Base-by-base conservation (phyloP, 1,140 invertebrate genomes). In the Bombus turneri region DNA sequence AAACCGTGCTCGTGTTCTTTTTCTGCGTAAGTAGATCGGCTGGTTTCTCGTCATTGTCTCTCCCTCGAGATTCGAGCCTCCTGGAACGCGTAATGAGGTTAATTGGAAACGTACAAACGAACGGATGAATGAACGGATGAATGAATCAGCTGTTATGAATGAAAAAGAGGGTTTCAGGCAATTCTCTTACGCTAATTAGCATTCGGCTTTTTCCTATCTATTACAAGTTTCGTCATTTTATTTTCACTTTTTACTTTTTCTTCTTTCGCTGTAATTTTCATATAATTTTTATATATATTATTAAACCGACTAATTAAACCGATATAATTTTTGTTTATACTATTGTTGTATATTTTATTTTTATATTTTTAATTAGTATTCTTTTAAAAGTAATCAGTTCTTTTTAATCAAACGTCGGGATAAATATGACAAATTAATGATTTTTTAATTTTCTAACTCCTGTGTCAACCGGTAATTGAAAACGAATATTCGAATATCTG, bases 61-160 rank as follows among this genome's bases (percentile, higher is more conserved):
- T 71, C 79, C 66, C 79, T 34, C 15, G 79, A 68, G 66, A 57
- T 81, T 47, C 25, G 72, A 53, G 43, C 25, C 66, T 41, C 28
- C 25, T 47, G 66, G 34, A 81, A 53, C 79, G 43, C 25, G 76
- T 66, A 78, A 78, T 43, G 59, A 71, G 66, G 79, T 53, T 81
- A 71, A 81, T 81, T 81, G 66, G 79, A 41, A 79, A 66, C 57
- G 66, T 57, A 71, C 66, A 68, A 68, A 68, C 66, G 34, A 34
- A 39, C 25, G n/a, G 64, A 66, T 66, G 64, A 66, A 66, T 66
- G 53, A 75, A 34, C 72, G 41, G 15, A 68, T 68, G 62, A 66
- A 66, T 79, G 77, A 68, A 37, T 34, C 12, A 68, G 34, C 59
- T 22, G 34, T 47, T 69, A 53, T 47, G 41, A 81, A 68, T 71